phyloP scores from a whole-genome alignment of 2,888 invertebrate species.

The Apantesis nais region DNA sequence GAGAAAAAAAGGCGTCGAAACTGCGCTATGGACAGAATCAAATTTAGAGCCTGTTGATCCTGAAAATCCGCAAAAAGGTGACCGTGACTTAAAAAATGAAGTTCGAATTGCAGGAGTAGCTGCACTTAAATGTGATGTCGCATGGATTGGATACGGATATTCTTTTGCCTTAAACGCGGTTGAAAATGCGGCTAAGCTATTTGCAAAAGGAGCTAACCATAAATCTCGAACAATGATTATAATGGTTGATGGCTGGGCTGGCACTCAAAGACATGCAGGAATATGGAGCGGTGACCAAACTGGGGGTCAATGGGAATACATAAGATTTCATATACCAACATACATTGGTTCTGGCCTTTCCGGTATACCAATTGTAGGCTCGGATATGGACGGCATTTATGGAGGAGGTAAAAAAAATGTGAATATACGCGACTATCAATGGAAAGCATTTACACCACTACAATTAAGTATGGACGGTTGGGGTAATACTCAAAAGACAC shows the following conservation, averaged over 20 bases:
- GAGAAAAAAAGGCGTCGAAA: conserved; percentile 68
- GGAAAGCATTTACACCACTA: conserved; percentile 79
- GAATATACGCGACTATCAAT: conserved; percentile 77
- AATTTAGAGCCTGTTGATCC: conserved; percentile 73
- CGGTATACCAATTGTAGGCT: conserved; percentile 75
- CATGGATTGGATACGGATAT: conserved; percentile 78
- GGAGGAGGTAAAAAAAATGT: conserved; percentile 66
- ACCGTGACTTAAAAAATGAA: conserved; percentile 75
- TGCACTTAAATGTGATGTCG: conserved; percentile 79
- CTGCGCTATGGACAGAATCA: conserved; percentile 78
- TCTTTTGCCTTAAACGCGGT: conserved; percentile 76
- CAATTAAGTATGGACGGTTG: conserved; percentile 82
- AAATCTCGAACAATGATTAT: conserved; percentile 68
- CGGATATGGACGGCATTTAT: conserved; percentile 81
- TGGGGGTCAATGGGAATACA: conserved; percentile 81
- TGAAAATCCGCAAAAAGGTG: conserved; percentile 74
- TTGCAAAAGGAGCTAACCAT: conserved; percentile 56
- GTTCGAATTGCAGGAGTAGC: conserved; percentile 68
- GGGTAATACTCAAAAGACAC: conserved; percentile 72
- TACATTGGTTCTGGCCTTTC: conserved; percentile 77
- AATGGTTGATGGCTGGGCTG: conserved; percentile 81
- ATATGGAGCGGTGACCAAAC: conserved; percentile 79
- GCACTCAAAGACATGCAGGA: conserved; percentile 75
- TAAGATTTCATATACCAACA: conserved; percentile 79
- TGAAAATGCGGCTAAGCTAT: conserved; percentile 69